phyloP scores from a whole-genome alignment of 2,113 vertebrate species.

The Penelope pileata region DNA sequence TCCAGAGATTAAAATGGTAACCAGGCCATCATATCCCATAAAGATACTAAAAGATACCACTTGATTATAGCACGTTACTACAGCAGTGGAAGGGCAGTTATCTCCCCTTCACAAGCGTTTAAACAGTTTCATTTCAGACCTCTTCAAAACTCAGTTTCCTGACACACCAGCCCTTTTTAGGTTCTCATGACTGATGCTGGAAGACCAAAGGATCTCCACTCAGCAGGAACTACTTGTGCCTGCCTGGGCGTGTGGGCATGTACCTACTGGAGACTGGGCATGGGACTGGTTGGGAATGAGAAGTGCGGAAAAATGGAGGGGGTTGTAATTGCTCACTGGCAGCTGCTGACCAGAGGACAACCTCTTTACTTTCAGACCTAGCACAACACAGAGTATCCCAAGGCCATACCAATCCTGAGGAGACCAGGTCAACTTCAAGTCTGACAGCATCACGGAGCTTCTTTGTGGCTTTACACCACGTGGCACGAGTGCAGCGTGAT shows the following conservation, averaged over 20 bases:
- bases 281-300: not conserved
- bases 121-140: not conserved
- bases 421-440: not conserved
- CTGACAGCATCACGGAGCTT: not conserved
- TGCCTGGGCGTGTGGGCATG: rapidly evolving
- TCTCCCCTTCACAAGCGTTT: not conserved
- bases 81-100: not conserved
- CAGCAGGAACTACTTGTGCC: not conserved
- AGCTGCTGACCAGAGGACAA: not conserved
- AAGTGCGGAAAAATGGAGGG: not conserved
- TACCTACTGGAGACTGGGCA: not conserved
- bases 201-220: not conserved
- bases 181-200: not conserved
- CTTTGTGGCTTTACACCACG: not conserved
- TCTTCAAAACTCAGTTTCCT: not conserved
- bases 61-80: not conserved
- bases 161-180: not conserved
- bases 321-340: not conserved
- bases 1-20: constrained; percentile 5
- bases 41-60: not conserved
- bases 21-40: not conserved
- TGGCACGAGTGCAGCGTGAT: not conserved
- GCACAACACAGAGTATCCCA: not conserved
- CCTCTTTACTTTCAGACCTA: not conserved
- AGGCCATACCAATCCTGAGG: not conserved